phyloP scores from a whole-genome alignment of 2,888 invertebrate genomes.

The Phalera bucephala region DNA sequence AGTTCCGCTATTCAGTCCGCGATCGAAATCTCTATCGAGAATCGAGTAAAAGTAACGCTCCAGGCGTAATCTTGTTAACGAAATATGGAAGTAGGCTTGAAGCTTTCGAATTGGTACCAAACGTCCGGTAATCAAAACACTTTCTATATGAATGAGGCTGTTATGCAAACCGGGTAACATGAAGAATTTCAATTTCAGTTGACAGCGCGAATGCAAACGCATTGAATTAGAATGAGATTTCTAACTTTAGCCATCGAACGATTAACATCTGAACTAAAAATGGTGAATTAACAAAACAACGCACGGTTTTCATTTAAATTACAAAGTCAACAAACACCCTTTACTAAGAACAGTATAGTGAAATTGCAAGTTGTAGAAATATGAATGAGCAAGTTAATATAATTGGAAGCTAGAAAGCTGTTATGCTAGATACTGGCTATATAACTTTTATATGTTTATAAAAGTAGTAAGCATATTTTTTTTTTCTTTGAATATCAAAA shows the following conservation, averaged over 20 bases:
- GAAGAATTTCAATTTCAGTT: constrained; percentile 73
- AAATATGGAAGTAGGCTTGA: constrained; percentile 72
- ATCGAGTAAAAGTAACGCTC: constrained; percentile 71
- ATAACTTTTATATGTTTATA: no score
- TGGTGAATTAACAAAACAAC: constrained; percentile 30
- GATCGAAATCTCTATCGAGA: constrained; percentile 64
- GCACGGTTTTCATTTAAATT: constrained; percentile 29
- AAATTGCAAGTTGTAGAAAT: constrained; percentile 3
- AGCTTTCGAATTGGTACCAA: constrained; percentile 68
- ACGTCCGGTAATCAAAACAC: constrained; percentile 58
- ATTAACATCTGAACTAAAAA: constrained; percentile 37
- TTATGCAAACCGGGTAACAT: constrained; percentile 77
- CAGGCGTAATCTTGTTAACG: constrained; percentile 64
- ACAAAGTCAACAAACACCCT: constrained; percentile 31
- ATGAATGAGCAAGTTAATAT: not conserved
- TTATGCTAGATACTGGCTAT: not conserved
- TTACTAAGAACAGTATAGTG: constrained; percentile 5
- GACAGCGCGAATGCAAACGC: constrained; percentile 41
- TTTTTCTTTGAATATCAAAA: no score
- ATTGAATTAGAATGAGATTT: constrained; percentile 62
- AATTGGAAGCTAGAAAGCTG: not conserved
- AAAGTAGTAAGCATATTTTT: no score
- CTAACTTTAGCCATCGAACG: constrained; percentile 34
- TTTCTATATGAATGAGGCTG: constrained; percentile 73
- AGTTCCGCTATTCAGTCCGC: constrained; percentile 55